Conservation (phyloP, 2,888 invertebrate genomes). For the Rosalia funebris region DNA sequence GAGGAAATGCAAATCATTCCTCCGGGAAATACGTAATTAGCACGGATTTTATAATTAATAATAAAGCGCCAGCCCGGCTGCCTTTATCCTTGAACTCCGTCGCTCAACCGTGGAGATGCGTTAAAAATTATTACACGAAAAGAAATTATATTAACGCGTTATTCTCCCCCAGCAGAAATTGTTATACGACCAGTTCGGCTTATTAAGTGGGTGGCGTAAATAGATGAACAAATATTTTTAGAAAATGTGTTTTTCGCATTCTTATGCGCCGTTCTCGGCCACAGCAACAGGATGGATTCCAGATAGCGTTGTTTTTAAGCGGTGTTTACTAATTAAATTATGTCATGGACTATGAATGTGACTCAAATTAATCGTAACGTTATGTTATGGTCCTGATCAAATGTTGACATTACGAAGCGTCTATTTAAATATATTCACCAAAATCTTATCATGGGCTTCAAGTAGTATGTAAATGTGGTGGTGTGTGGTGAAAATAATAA, state of each 20-base stretch:
- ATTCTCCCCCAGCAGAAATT: not conserved
- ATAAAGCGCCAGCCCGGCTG: not conserved
- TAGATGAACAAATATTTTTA: slow-evolving; percentile 6
- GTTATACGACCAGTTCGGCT: not conserved
- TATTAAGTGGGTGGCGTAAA: slow-evolving; percentile 2
- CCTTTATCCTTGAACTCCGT: not conserved
- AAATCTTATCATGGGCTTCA: no score
- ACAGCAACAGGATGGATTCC: not conserved
- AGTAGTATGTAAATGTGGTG: no score
- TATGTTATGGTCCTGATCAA: no score
- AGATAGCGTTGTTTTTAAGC: no score
- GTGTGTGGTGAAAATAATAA: no score
- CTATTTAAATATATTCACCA: no score
- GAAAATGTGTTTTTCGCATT: slow-evolving; percentile 7
- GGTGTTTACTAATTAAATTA: no score
- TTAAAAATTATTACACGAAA: not conserved
- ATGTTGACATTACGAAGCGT: no score
- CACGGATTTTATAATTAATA: not conserved
- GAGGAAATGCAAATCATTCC: not conserved
- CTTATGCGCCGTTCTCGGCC: not conserved
- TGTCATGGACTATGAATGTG: no score
- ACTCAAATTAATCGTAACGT: no score
- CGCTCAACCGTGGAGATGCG: not conserved
- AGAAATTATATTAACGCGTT: not conserved
- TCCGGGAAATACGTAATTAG: not conserved